These are phyloP conservation scores for Trichomalopsis sarcophagae DNA, from an alignment of 1,140 invertebrate species.

Conservation along the genomic window DNA sequence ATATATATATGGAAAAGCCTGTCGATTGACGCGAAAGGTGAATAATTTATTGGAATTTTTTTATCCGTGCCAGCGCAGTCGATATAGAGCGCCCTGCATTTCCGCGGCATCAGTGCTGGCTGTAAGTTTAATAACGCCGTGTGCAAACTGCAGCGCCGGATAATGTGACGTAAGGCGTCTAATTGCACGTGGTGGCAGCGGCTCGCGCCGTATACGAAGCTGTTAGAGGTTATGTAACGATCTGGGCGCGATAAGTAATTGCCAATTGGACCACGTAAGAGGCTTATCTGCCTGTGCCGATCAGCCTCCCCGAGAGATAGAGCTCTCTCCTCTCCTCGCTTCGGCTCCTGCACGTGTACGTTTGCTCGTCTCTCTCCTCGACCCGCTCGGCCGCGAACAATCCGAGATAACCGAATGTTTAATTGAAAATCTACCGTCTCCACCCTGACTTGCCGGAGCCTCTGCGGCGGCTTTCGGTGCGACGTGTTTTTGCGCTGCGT, in stretches of 20 bases:
- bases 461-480: not conserved
- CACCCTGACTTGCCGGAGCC: not conserved
- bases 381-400: not conserved
- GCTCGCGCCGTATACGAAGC: slow-evolving; percentile 23
- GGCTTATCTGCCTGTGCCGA: slow-evolving; percentile 52
- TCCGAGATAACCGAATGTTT: not conserved
- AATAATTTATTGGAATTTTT: not conserved
- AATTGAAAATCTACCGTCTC: slow-evolving; percentile 4
- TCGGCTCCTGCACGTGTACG: not conserved
- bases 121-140: slow-evolving; percentile 4
- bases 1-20: not conserved
- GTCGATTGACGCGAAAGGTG: not conserved
- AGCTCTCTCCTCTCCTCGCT: not conserved
- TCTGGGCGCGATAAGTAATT: slow-evolving; percentile 54
- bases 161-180: slow-evolving; percentile 53
- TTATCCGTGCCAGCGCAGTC: no score
- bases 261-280: slow-evolving; percentile 56
- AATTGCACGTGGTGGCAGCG: slow-evolving; percentile 45
- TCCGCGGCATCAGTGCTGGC: not conserved
- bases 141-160: not conserved
- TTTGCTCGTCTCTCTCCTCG: not conserved
- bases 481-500: not conserved
- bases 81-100: not conserved
- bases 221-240: slow-evolving; percentile 54
- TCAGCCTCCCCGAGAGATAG: slow-evolving; percentile 50